Percentiles rank a stretch among this genome's conserved stretches.
phyloP scores from a whole-genome alignment of 2,113 vertebrate genomes.

The Mobula birostris region DNA sequence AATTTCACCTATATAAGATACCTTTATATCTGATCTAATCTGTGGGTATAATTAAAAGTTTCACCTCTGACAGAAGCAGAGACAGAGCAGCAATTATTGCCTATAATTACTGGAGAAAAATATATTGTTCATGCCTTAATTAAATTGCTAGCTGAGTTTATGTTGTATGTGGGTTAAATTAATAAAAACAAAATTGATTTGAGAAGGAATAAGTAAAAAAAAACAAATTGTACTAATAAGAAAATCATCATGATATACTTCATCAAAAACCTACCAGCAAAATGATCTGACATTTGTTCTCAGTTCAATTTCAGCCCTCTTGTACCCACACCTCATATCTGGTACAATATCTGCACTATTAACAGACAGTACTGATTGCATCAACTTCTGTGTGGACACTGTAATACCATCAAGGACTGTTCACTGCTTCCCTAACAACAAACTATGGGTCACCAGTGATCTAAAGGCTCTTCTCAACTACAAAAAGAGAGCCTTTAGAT shows the following conservation, averaged over 20 bases:
- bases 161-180: conserved; percentile 8
- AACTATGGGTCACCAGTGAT: no score
- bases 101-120: conserved; percentile 30
- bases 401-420: no score
- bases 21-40: conserved; percentile 11
- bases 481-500: no score
- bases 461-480: no score
- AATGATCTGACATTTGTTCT: neutral
- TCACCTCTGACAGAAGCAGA: neutral
- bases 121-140: conserved; percentile 35
- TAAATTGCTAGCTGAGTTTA: conserved; percentile 9
- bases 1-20: conserved; percentile 13
- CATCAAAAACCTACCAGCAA: neutral
- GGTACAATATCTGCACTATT: neutral
- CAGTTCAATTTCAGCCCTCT: neutral
- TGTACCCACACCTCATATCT: neutral
- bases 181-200: conserved; percentile 2
- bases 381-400: no score
- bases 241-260: neutral
- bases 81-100: conserved; percentile 4
- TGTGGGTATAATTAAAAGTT: conserved; percentile 34
- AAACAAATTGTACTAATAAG: neutral
- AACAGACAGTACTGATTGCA: no score
- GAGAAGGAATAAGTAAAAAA: neutral
- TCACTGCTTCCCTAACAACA: no score